Evolutionary conservation across 2,113 vertebrate genomes (phyloP).

Genomic region (Nothobranchius kuhntae): DNA sequence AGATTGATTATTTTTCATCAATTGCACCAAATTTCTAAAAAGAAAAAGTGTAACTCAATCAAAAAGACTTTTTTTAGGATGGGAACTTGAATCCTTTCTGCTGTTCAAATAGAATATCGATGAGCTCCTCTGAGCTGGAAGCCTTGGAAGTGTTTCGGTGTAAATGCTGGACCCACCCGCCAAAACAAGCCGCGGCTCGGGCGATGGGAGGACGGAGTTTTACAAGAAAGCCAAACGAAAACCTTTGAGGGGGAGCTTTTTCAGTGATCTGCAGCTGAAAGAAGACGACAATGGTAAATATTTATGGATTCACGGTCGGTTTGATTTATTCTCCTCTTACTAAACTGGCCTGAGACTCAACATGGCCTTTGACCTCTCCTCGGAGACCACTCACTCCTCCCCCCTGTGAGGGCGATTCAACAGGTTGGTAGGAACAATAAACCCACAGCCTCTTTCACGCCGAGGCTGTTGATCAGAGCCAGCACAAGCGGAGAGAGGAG

Average conservation of each 20-base stretch:
- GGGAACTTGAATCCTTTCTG: not conserved
- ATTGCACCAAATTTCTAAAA: constrained; percentile 13
- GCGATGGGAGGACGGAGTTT: constrained; percentile 34
- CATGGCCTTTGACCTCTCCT: constrained; percentile 58
- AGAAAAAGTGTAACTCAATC: not conserved
- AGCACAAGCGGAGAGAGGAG: constrained; percentile 45
- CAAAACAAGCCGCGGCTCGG: constrained; percentile 16
- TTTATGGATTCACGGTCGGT: constrained; percentile 39
- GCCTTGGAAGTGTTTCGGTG: constrained; percentile 13
- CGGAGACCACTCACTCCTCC: constrained; percentile 55
- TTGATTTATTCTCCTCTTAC: constrained; percentile 42
- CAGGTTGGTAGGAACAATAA: constrained; percentile 72
- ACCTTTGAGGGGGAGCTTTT: constrained; percentile 33
- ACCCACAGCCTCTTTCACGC: constrained; percentile 38
- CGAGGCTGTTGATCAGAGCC: constrained; percentile 38
- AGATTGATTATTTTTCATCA: not conserved
- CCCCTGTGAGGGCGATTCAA: constrained; percentile 45
- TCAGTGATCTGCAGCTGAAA: constrained; percentile 27
- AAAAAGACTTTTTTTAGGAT: not conserved
- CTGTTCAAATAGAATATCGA: constrained; percentile 16
- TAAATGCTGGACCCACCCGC: constrained; percentile 4
- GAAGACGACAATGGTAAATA: constrained; percentile 51
- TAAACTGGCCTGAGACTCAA: constrained; percentile 51
- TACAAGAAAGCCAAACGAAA: constrained; percentile 30
- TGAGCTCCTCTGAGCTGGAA: not conserved